Base-by-base conservation (phyloP, 2,888 invertebrate species). In the Caenorhabditis zanzibari region DNA sequence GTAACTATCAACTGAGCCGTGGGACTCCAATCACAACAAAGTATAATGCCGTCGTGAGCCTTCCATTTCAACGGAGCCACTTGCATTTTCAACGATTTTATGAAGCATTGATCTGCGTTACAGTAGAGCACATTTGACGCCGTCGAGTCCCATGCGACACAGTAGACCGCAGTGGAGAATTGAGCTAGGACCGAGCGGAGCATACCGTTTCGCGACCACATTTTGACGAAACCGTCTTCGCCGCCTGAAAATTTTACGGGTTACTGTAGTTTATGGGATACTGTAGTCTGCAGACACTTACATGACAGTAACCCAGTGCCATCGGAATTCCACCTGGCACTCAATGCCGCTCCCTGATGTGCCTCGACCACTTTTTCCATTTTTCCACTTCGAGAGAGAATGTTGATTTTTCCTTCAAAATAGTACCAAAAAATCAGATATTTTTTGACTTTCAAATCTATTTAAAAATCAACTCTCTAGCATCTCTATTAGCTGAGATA, bases 191-290 rank as follows among this genome's bases (percentile, higher is more conserved):
- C 96, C 0, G 97, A 97, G 1, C 99, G 95, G 16, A 99, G 94
- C 93, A 94, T 94, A 16, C 98, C 98, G 91, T 96, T 96, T 59
- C 97, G 94, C 0, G 98, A 98, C 98, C 98, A 99, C 81, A 98
- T 95, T 94, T 98, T 98, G 2, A 98, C 95, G 76, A 95, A 95
- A 1, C 98, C 99, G 93, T 99, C 99, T 94, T 99, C 98, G 0
- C 98, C 98, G 84, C 96, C 97, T 91, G 52, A 28, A 84, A 81
- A 54, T 16, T n/a, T 71, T 54, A 14, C 10, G 19, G 1, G 49
- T 26, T 1, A 28, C 19, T 19, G 24, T 52, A 52, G 2, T 41
- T 44, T 63, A n/a, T n/a, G n/a, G n/a, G n/a, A n/a, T n/a, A n/a
- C n/a, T n/a, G n/a, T n/a, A n/a, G n/a, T n/a, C n/a, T n/a, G n/a